Conservation (phyloP, 2,888 invertebrate species). For the Heteromyza rotundicornis region DNA sequence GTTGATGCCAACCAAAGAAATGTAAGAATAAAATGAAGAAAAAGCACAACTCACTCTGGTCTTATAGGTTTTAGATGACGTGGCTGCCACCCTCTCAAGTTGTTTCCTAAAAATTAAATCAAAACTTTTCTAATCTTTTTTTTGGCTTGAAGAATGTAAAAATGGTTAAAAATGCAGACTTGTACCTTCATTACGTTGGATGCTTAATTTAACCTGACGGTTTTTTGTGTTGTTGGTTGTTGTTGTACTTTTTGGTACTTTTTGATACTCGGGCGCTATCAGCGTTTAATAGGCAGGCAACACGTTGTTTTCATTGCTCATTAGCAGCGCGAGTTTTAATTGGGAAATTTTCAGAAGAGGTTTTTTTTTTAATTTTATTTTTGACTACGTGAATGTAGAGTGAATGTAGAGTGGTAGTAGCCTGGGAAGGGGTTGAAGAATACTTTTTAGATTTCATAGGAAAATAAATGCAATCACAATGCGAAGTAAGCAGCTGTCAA, state of each 20-base stretch:
- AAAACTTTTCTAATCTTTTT: slow-evolving; percentile 21
- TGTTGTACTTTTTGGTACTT: not conserved
- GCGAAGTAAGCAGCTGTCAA: no score
- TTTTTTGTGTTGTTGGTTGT: not conserved
- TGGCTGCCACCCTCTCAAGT: slow-evolving; percentile 11
- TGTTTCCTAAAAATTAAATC: not conserved
- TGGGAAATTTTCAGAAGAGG: slow-evolving; percentile 44
- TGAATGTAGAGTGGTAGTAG: no score
- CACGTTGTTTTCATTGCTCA: slow-evolving; percentile 62
- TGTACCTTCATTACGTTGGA: slow-evolving; percentile 55
- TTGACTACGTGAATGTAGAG: no score
- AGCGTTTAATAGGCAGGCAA: slow-evolving; percentile 40
- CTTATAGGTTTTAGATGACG: not conserved
- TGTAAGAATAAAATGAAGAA: not conserved
- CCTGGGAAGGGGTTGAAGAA: no score
- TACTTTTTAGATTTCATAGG: no score
- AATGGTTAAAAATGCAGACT: not conserved
- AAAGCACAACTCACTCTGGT: not conserved
- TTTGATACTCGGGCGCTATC: slow-evolving; percentile 21
- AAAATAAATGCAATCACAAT: no score
- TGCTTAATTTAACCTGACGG: slow-evolving; percentile 57
- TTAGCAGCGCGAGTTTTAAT: slow-evolving; percentile 55
- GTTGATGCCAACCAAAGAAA: not conserved
- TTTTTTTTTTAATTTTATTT: no score
- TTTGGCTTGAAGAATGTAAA: not conserved